Conservation (phyloP, 2,888 invertebrate species). For the Axea sp. region DNA sequence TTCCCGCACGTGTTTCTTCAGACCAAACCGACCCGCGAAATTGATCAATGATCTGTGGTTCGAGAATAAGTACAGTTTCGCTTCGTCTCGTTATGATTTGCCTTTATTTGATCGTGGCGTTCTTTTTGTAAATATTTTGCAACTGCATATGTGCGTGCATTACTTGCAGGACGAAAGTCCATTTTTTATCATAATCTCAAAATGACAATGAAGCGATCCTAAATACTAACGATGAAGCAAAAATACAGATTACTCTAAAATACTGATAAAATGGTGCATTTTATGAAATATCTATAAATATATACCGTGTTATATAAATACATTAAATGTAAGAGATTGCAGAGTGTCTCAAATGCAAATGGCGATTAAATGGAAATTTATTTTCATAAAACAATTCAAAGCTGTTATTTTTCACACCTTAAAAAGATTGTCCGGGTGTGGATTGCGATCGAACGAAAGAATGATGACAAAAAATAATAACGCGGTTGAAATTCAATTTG, state of each 20-base stretch:
- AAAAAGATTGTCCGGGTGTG: constrained; percentile 1
- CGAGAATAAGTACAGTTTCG: too few relatives aligned
- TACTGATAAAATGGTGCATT: constrained; percentile 64
- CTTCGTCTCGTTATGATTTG: too few relatives aligned
- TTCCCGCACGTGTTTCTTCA: too few relatives aligned
- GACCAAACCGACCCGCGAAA: too few relatives aligned
- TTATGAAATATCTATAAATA: constrained; percentile 57
- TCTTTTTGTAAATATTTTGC: constrained; percentile 27
- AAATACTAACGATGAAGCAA: constrained; percentile 55
- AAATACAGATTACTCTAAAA: constrained; percentile 50
- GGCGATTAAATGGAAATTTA: constrained; percentile 18
- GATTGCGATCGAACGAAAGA: constrained; percentile 1
- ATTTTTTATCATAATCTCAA: constrained; percentile 40
- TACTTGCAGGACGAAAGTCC: not conserved
- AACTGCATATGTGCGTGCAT: constrained; percentile 17
- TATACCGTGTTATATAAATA: constrained; percentile 48
- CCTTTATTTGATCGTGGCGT: not conserved
- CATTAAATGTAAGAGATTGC: constrained; percentile 19
- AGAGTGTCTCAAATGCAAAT: constrained; percentile 47
- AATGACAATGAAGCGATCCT: constrained; percentile 50
- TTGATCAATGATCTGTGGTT: too few relatives aligned
- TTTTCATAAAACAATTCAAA: constrained; percentile 41
- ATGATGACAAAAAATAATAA: constrained; percentile 8
- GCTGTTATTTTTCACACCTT: constrained; percentile 44
- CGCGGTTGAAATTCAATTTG: constrained; percentile 23